Conservation (phyloP, 2,797 vertebrate genomes). For the Malurus leucopterus region DNA sequence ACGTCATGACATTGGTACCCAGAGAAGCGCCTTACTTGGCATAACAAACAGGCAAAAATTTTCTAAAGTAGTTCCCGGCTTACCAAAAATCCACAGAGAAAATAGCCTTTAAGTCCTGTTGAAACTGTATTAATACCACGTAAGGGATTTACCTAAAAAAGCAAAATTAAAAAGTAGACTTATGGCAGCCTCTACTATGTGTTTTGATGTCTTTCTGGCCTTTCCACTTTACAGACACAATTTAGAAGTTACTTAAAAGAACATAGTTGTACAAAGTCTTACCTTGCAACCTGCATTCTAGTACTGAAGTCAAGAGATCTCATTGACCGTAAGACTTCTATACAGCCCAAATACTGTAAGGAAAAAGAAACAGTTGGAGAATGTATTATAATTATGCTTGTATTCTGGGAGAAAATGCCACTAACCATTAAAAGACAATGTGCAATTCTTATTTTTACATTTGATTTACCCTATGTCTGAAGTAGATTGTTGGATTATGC, state of each 20-base stretch:
- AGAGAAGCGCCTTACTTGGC: background rate
- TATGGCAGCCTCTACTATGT: accelerated
- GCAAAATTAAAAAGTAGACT: background rate
- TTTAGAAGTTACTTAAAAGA: background rate
- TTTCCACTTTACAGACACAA: background rate
- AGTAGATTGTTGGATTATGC: background rate
- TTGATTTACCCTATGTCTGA: background rate
- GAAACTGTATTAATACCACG: background rate
- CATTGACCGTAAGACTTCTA: slow-evolving; percentile 97
- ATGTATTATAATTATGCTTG: background rate
- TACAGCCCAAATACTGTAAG: slow-evolving; percentile 93
- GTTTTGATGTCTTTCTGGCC: background rate
- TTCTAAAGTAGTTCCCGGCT: background rate
- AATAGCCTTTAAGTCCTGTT: background rate
- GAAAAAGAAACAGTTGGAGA: slow-evolving; percentile 51
- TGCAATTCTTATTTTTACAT: background rate
- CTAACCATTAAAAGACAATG: background rate
- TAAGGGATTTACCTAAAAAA: background rate
- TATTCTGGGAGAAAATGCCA: background rate
- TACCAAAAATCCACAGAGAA: background rate
- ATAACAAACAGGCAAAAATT: background rate
- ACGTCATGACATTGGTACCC: background rate
- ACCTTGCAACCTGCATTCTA: slow-evolving; percentile 96
- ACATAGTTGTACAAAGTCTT: slow-evolving; percentile 28
- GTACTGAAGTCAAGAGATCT: slow-evolving; percentile 96